Conservation (phyloP, 2,888 invertebrate genomes). For the Ormyrus labotus region DNA sequence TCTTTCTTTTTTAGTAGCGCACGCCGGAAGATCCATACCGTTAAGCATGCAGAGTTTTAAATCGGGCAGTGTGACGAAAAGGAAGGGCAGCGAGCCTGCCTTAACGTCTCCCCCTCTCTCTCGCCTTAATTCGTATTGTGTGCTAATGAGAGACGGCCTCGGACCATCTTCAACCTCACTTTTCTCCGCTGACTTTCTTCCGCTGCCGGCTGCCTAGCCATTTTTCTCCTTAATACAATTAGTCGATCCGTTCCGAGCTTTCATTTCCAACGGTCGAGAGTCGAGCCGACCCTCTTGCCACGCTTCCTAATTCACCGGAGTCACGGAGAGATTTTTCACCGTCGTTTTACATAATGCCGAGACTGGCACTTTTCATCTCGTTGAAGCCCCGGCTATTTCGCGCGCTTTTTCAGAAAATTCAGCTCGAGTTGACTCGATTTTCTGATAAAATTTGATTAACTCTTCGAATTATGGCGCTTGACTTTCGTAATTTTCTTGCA, state of each 20-base stretch:
- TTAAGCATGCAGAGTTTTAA: conserved; percentile 20
- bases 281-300: neutral
- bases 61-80: conserved; percentile 43
- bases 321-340: too few relatives aligned
- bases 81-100: neutral
- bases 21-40: neutral
- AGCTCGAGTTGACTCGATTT: too few relatives aligned
- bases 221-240: neutral
- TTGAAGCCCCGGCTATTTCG: too few relatives aligned
- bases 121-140: conserved; percentile 25
- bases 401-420: too few relatives aligned
- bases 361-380: too few relatives aligned
- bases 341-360: too few relatives aligned
- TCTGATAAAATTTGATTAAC: too few relatives aligned
- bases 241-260: neutral
- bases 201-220: neutral
- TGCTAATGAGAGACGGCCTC: conserved; percentile 27
- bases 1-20: neutral
- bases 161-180: too few relatives aligned
- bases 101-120: conserved; percentile 1
- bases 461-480: too few relatives aligned
- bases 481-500: too few relatives aligned
- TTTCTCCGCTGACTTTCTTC: neutral
- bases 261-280: neutral
- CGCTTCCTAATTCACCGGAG: too few relatives aligned